phyloP scores from a whole-genome alignment of 2,888 invertebrate genomes.

The Hofmannophila pseudospretella region DNA sequence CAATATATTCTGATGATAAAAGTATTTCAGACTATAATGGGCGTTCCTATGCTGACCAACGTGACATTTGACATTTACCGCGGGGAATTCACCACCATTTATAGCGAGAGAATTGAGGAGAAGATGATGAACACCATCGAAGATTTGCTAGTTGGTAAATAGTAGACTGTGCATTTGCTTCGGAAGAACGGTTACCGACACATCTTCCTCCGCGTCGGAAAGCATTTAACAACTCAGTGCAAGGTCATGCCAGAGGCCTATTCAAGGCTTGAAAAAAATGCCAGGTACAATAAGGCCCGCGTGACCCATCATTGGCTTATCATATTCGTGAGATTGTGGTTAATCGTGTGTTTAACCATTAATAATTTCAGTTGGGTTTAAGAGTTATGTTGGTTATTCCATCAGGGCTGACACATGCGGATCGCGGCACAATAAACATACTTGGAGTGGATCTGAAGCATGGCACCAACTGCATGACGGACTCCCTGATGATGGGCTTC shows the following conservation, averaged over 20 bases:
- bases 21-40: constrained; percentile 55
- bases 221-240: no score
- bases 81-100: constrained; percentile 51
- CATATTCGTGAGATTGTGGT: no score
- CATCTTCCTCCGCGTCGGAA: no score
- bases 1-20: no score
- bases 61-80: constrained; percentile 58
- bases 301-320: no score
- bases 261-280: not conserved
- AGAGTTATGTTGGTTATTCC: no score
- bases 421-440: constrained; percentile 46
- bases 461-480: constrained; percentile 29
- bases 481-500: constrained; percentile 52
- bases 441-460: constrained; percentile 34
- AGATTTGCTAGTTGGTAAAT: constrained; percentile 50
- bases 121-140: constrained; percentile 38
- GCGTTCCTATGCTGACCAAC: constrained; percentile 31
- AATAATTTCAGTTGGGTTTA: no score
- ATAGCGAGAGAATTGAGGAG: constrained; percentile 41
- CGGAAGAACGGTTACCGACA: no score
- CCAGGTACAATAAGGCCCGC: no score
- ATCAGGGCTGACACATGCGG: constrained; percentile 51
- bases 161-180: no score
- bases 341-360: no score
- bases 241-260: not conserved